Evolutionary conservation across 2,888 invertebrate genomes (phyloP), one percentile per base, ranked within the genome.

Genomic region (Calameuta pallipes): DNA sequence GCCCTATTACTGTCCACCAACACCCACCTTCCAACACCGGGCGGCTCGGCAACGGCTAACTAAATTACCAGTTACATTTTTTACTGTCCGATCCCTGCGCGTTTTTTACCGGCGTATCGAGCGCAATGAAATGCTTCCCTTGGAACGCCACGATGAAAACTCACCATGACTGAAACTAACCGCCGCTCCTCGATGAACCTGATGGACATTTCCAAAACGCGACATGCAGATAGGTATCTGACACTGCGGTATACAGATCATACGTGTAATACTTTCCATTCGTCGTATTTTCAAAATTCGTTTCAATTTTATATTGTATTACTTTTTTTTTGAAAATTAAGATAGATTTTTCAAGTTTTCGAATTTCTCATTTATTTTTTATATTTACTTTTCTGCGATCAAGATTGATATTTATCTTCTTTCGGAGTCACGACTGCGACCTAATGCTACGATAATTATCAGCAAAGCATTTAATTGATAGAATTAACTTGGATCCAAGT

Each of bases 61-160:
- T 89, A 90, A 90, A 91, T 91, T 90, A 90, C 90, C 90, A 90
- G 90, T 90, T 90, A 91, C 89, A 90, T 89, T 90, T 90, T 90
- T 91, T 91, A 90, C 89, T 89, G 90, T 90, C 90, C 88, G 87
- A 88, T 89, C 81, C 87, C 86, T 85, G 86, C 79, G 80, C 87
- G 85, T 87, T 89, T 89, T 90, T 90, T 87, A 87, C 85, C 86
- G 82, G 79, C 87, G 86, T 89, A 89, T 90, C 89, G 90, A 90
- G 87, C 88, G 88, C 89, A 88, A 89, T 90, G 89, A 90, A 90
- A 89, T 88, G 87, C 88, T 85, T 87, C 76, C 71, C 76, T 69
- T 56, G 76, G 84, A 84, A 82, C 83, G 82, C 81, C 71, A 69
- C 79, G 81, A 78, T 80, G 81, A 79, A 82, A 81, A 79, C 79